phyloP scores from a whole-genome alignment of 1,140 invertebrate species.

The Meloidogyne chitwoodi region DNA sequence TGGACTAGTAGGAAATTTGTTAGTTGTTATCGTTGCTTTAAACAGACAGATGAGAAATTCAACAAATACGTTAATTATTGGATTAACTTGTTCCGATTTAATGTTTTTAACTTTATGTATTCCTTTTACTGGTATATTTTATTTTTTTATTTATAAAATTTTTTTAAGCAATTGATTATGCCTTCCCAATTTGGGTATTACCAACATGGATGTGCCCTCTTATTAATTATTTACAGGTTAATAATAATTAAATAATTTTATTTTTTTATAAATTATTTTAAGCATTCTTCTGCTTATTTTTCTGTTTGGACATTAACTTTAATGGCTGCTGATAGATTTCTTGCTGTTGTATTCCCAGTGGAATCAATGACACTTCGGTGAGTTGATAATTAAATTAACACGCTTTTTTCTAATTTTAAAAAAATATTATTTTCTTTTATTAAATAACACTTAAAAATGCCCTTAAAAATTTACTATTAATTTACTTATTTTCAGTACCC shows the following conservation, averaged over 20 bases:
- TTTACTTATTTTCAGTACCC: slow-evolving; percentile 70
- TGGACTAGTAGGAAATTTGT: slow-evolving; percentile 50
- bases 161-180: slow-evolving; percentile 74
- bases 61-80: slow-evolving; percentile 52
- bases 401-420: background rate
- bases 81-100: slow-evolving; percentile 71
- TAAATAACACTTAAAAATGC: too few species aligned
- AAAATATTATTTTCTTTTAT: too few species aligned
- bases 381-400: background rate
- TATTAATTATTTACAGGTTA: slow-evolving; percentile 56
- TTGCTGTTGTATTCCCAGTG: slow-evolving; percentile 66
- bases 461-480: too few species aligned
- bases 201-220: slow-evolving; percentile 53
- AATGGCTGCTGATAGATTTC: slow-evolving; percentile 87
- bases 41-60: slow-evolving; percentile 56
- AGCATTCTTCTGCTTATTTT: slow-evolving; percentile 78
- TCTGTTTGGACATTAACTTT: slow-evolving; percentile 88
- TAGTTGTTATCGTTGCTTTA: slow-evolving; percentile 53
- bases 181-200: slow-evolving; percentile 75
- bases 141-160: background rate
- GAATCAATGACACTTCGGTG: slow-evolving; percentile 19
- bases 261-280: slow-evolving; percentile 8
- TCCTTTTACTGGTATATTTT: slow-evolving; percentile 70
- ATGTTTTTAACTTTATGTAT: slow-evolving; percentile 92
- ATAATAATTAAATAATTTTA: background rate